Evolutionary conservation across 2,797 vertebrate species (phyloP).

Genomic region (Rhinatrema bivittatum): DNA sequence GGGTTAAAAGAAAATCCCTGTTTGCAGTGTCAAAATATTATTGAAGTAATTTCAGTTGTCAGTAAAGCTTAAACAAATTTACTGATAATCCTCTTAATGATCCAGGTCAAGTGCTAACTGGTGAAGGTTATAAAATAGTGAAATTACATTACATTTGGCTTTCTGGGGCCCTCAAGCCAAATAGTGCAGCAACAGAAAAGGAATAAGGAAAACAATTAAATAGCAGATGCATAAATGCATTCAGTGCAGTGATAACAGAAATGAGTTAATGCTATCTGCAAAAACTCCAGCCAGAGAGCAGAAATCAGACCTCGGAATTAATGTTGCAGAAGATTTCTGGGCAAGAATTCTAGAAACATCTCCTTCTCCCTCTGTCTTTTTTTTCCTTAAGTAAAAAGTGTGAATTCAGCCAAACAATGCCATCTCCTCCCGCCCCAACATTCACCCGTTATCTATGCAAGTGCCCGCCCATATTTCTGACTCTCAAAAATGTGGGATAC

Average conservation of each 20-base stretch:
- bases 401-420: too few species aligned
- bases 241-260: conserved; percentile 37
- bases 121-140: conserved; percentile 65
- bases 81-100: conserved; percentile 76
- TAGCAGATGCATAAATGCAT: conserved; percentile 34
- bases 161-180: conserved; percentile 57
- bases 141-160: conserved; percentile 69
- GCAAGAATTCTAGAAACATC: too few species aligned
- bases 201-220: conserved; percentile 45
- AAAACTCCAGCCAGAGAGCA: too few species aligned
- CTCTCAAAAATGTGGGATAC: too few species aligned
- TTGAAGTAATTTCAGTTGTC: conserved; percentile 69
- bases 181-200: conserved; percentile 41
- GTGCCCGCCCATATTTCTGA: too few species aligned
- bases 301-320: too few species aligned
- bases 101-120: conserved; percentile 75
- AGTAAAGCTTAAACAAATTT: conserved; percentile 77
- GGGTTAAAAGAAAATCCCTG: conserved; percentile 60
- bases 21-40: conserved; percentile 66
- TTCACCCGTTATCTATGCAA: too few species aligned
- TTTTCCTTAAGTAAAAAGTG: too few species aligned
- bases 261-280: too few species aligned
- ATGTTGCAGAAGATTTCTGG: too few species aligned
- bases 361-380: too few species aligned
- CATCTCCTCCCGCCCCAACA: too few species aligned